Base-by-base conservation (phyloP, 2,113 vertebrate species). In the Ciconia boyciana region DNA sequence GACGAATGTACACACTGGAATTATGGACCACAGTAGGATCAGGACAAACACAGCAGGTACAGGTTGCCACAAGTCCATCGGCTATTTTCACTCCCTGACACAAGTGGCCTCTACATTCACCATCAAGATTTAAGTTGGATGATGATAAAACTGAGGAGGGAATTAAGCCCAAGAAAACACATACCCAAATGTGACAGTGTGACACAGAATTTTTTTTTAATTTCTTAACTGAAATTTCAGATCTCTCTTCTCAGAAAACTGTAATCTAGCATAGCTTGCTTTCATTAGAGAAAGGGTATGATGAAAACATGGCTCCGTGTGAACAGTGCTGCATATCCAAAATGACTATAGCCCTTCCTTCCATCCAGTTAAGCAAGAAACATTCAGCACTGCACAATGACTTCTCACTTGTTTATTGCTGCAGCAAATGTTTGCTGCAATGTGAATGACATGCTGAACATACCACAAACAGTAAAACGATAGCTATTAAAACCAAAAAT, bases 401-500 rank as follows among this genome's bases (percentile, higher is more conserved):
- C 13, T 76, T 92, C 78, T 85, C 81, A 46, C 54, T 94, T 76
- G 49, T 80, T 87, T 83, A 80, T 16, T 46, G 78, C 58, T 83
- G 87, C 83, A 92, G 89, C 52, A 94, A 92, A 89, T 10, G 49
- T 62, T 95, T 81, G 36, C 83, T 94, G 91, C 91, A 82, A 68
- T 19, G 62, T 85, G 83, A 97, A 89, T 32, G 82, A 92, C 93
- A 93, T 65, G 65, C 68, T 78, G 69, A 92, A 94, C 83, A 84
- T 57, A 92, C 86, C 92, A 95, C n/a, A 64, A 96, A 92, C 93
- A 96, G 64, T 8, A 43, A 70, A 95, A 66, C 0, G 1, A 87
- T 44, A 87, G 90, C 88, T 93, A 84, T 88, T 90, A 94, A 87
- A 84, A 31, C 46, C 94, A 91, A 96, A 96, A 97, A 95, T 90